These are phyloP conservation scores for Drosophila biarmipes DNA, from an alignment of 1,140 invertebrate species.

Conservation along the genomic window DNA sequence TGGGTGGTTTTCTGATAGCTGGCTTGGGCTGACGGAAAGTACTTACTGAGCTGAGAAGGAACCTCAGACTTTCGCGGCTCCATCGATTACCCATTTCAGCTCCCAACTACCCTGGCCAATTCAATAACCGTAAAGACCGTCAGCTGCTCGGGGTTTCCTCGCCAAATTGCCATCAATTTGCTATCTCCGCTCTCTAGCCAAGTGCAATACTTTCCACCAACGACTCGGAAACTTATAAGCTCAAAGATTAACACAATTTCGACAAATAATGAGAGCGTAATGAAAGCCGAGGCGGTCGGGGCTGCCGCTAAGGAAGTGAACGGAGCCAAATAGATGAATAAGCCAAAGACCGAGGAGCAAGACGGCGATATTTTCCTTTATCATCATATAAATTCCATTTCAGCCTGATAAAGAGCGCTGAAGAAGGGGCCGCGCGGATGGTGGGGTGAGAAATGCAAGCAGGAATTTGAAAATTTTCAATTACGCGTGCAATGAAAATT, in stretches of 20 bases:
- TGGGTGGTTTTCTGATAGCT: conserved; percentile 31
- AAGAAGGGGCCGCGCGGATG: not conserved
- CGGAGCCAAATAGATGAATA: conserved; percentile 29
- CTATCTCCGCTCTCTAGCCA: conserved; percentile 20
- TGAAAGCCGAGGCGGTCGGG: conserved; percentile 44
- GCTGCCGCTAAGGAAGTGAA: conserved; percentile 25
- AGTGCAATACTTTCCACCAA: conserved; percentile 34
- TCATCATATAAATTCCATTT: conserved; percentile 78
- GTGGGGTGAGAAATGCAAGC: conserved; percentile 69
- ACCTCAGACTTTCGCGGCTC: not conserved
- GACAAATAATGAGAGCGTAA: conserved; percentile 80
- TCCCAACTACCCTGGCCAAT: conserved; percentile 37
- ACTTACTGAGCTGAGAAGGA: not conserved
- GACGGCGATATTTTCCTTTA: conserved; percentile 68
- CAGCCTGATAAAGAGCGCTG: conserved; percentile 49
- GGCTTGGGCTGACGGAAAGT: not conserved
- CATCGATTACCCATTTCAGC: conserved; percentile 42
- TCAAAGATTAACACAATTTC: conserved; percentile 82
- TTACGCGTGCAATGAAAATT: conserved; percentile 83
- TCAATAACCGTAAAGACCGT: conserved; percentile 54
- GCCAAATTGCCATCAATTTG: conserved; percentile 71
- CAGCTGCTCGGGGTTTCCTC: conserved; percentile 8
- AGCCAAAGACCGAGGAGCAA: conserved; percentile 8
- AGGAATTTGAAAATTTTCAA: conserved; percentile 83
- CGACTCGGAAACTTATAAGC: conserved; percentile 48